Percentiles rank a stretch among this genome's conserved stretches.
These are phyloP conservation scores for Mamestra configurata DNA, from an alignment of 1,140 invertebrate genomes.

Conservation along the genomic window DNA sequence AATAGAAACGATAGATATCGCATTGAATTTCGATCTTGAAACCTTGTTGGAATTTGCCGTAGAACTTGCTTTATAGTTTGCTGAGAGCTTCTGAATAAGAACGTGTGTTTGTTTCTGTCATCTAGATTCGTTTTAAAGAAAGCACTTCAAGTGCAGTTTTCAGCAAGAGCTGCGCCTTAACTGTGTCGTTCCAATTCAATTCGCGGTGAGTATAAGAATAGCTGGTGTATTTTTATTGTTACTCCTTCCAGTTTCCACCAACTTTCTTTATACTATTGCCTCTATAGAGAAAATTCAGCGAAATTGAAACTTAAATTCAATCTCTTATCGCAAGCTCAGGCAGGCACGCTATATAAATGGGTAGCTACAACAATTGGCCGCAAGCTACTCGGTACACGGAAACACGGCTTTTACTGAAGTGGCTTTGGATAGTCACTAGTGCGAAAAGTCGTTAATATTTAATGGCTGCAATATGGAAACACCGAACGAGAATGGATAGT, in stretches of 20 bases:
- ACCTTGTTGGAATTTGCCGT: background rate
- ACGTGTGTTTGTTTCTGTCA: too few relatives aligned
- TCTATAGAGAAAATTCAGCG: slow-evolving; percentile 3
- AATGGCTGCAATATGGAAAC: slow-evolving; percentile 23
- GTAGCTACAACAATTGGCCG: slow-evolving; percentile 28
- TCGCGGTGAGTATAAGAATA: slow-evolving; percentile 12
- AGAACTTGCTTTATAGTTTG: background rate
- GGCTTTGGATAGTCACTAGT: slow-evolving; percentile 7
- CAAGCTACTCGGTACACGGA: slow-evolving; percentile 10
- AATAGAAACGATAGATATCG: background rate
- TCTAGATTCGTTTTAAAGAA: background rate
- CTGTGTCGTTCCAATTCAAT: slow-evolving; percentile 13
- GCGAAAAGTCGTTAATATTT: slow-evolving; percentile 44
- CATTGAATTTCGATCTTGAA: background rate
- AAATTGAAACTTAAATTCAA: slow-evolving; percentile 40
- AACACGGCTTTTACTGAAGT: slow-evolving; percentile 15
- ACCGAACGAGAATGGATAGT: slow-evolving; percentile 31
- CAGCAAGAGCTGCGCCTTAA: background rate
- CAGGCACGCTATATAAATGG: background rate
- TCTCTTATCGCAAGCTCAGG: slow-evolving; percentile 12
- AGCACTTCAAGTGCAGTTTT: slow-evolving; percentile 6
- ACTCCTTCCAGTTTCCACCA: background rate
- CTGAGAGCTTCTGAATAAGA: too few relatives aligned
- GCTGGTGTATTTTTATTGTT: slow-evolving; percentile 7
- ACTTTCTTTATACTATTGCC: background rate